phyloP scores from a whole-genome alignment of 1,140 invertebrate genomes.

The Heliothis subflexa region DNA sequence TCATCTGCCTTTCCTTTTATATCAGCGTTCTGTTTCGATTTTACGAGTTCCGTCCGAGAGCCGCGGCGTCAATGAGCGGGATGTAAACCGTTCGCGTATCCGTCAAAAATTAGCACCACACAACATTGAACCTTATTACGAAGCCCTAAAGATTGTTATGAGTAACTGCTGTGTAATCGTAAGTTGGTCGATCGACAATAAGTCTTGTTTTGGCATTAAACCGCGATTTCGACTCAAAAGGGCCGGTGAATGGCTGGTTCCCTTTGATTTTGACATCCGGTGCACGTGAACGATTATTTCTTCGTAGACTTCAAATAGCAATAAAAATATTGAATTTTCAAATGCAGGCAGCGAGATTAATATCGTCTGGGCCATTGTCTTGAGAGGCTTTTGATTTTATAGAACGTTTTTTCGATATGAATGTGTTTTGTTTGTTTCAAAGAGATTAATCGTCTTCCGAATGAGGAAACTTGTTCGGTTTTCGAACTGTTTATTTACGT shows the following conservation, averaged over 20 bases:
- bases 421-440: neutral
- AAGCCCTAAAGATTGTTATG: slow-evolving; percentile 2
- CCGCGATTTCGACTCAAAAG: slow-evolving; percentile 69
- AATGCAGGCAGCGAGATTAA: slow-evolving; percentile 56
- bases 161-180: slow-evolving; percentile 13
- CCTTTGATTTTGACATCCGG: slow-evolving; percentile 75
- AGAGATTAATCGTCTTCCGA: neutral
- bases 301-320: slow-evolving; percentile 53
- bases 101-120: slow-evolving; percentile 50
- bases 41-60: slow-evolving; percentile 69
- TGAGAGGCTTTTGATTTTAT: slow-evolving; percentile 54
- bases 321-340: slow-evolving; percentile 67
- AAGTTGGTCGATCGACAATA: slow-evolving; percentile 56
- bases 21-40: slow-evolving; percentile 75
- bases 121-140: slow-evolving; percentile 24
- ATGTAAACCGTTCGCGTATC: slow-evolving; percentile 63
- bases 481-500: neutral
- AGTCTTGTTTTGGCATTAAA: slow-evolving; percentile 71
- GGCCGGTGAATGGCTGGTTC: slow-evolving; percentile 70
- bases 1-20: slow-evolving; percentile 76
- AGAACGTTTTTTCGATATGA: slow-evolving; percentile 42
- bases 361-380: slow-evolving; percentile 61
- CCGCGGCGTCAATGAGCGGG: slow-evolving; percentile 66
- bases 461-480: slow-evolving; percentile 2
- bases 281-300: slow-evolving; percentile 73